Base-by-base conservation (phyloP, 2,113 vertebrate species). In the Mugil cephalus region DNA sequence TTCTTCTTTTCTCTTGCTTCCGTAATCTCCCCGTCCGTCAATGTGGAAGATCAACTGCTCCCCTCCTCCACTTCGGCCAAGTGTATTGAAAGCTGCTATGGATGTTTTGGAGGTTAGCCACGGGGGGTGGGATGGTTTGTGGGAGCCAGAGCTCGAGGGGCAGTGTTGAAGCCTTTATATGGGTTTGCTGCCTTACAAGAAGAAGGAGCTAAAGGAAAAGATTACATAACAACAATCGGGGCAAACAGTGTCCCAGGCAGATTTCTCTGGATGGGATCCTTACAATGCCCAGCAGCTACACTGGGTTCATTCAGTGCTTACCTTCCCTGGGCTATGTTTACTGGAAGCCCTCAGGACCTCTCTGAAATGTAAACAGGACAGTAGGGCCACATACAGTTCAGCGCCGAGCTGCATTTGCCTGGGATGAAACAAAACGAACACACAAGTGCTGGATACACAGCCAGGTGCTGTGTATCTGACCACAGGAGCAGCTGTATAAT, bases 351-450 rank as follows among this genome's bases (percentile, higher is more conserved):
- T 24, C 53, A 71, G 84, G 84, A 66, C 61, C 79, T 69, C 74
- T 77, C 73, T 81, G 72, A 82, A 92, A 90, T 90, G 87, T 92
- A 92, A 92, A 92, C 86, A 79, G 61, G 54, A n/a, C 82, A 56
- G 77, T 10, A 70, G 72, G 77, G 81, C 80, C 77, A 75, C 80
- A 82, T 79, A 17, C 68, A 83, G 83, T 86, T 90, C 79, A 80
- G 42, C 38, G 1, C 70, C 8, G 48, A 63, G 78, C 78, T 60
- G 36, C 15, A 35, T 65, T 53, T 47, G 65, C 53, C 34, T 2
- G 0, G 19, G 55, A 73, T 69, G 67, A 72, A 80, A 72, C 77
- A 59, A 66, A 63, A 46, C 8, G 48, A 74, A 63, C 65, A 58
- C 71, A 65, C 45, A 73, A 72, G 69, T 72, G 72, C 78, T 79